Evolutionary conservation across 2,113 vertebrate species (phyloP).

Genomic region (Dipodomys merriami): DNA sequence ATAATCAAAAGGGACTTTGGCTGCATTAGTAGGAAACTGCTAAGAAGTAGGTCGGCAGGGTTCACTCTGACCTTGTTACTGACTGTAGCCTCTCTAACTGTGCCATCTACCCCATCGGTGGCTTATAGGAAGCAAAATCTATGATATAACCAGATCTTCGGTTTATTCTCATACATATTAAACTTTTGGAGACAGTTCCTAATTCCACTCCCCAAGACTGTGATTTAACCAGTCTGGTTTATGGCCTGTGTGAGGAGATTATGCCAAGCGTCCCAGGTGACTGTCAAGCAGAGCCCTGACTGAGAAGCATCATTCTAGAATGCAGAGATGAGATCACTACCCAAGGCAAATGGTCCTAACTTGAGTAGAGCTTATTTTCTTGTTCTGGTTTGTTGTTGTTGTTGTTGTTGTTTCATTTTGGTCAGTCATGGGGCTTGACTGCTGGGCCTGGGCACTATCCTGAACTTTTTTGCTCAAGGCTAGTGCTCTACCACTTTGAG

Average conservation of each 20-base stretch:
- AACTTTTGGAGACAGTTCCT: neutral
- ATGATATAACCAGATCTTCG: neutral
- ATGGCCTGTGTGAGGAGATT: neutral
- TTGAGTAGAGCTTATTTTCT: neutral
- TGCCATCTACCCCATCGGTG: neutral
- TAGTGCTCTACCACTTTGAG: too few species aligned
- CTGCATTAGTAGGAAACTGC: neutral
- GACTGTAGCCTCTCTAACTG: neutral
- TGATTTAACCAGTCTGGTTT: neutral
- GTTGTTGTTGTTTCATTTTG: too few species aligned
- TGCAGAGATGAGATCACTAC: too few species aligned
- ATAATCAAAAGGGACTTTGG: neutral
- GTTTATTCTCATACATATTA: neutral
- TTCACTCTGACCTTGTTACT: neutral
- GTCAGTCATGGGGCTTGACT: too few species aligned
- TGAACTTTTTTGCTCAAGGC: too few species aligned
- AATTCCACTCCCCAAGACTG: neutral
- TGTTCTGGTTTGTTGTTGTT: neutral
- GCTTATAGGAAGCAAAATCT: neutral
- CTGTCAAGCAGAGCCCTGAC: neutral
- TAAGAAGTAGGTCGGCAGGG: neutral
- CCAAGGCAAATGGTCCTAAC: neutral
- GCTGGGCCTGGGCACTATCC: too few species aligned
- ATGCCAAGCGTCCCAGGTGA: neutral
- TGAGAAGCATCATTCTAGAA: neutral